phyloP scores from a whole-genome alignment of 2,888 invertebrate species.

The Plusia festucae region DNA sequence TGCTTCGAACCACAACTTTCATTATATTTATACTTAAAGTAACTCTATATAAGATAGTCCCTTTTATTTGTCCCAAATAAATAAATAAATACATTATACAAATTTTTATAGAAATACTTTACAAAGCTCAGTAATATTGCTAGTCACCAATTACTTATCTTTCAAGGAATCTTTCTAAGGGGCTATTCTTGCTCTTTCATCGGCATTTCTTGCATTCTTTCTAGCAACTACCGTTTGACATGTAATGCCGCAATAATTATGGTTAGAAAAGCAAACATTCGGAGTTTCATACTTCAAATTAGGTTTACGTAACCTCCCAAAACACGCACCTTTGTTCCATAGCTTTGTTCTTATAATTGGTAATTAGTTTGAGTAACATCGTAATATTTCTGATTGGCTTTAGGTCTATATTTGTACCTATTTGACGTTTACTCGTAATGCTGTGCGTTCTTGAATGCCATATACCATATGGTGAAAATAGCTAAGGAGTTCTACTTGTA shows the following conservation, averaged over 20 bases:
- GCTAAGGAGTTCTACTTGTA: no score
- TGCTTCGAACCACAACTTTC: no score
- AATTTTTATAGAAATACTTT: neutral
- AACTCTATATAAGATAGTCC: no score
- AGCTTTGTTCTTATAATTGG: neutral
- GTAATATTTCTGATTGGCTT: neutral
- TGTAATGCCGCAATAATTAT: slow-evolving; percentile 17
- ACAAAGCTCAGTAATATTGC: neutral
- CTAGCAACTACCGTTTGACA: slow-evolving; percentile 17
- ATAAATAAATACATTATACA: no score
- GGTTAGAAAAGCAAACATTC: slow-evolving; percentile 17
- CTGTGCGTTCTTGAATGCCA: no score
- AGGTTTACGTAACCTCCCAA: neutral
- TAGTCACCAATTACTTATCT: neutral
- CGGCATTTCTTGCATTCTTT: neutral
- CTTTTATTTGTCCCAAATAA: no score
- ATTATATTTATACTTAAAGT: no score
- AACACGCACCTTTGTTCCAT: slow-evolving; percentile 7
- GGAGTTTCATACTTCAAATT: slow-evolving; percentile 22
- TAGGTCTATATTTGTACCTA: no score
- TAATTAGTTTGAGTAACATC: neutral
- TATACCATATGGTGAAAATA: no score
- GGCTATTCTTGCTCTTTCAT: neutral
- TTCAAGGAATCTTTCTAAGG: neutral
- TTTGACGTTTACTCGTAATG: no score